Base-by-base conservation (phyloP, 2,113 vertebrate species). In the Ageneiosus marmoratus region DNA sequence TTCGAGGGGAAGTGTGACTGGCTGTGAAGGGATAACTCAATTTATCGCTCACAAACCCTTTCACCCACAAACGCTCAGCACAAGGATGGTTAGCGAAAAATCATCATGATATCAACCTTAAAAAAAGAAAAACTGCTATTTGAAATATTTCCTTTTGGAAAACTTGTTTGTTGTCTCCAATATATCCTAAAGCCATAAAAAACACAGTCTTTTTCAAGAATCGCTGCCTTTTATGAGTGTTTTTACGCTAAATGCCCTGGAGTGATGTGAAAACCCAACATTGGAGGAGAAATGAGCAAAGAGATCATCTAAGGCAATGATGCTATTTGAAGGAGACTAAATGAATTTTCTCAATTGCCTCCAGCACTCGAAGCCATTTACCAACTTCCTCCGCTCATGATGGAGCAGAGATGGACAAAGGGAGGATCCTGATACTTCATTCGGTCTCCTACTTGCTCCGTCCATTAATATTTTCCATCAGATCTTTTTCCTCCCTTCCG, bases 381-480 rank as follows among this genome's bases (percentile, higher is more conserved):
- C 51, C 41, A 62, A 48, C 48, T 67, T 58, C 44, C 51, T 74
- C 16, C 27, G 11, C 79, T 78, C 55, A 46, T 81, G 79, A 84
- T 87, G 79, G 79, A 84, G 79, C 41, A 69, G 34, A 11, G 75
- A 58, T 63, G 62, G 18, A n/a, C 6, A 8, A 44, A 58, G 44
- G 53, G 76, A 86, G 51, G 44, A 83, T 86, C 77, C 65, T 55
- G 73, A 62, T 55, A 79, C 83, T 79, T 83, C 60, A n/a, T 34
- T 75, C 22, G 7, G 41, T 62, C 70, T 51, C 44, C 8, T n/a
- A 0, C 90, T 91, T 88, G 89, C 90, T 86, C 85, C 88, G 85
- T 87, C 90, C 88, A 92, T 92, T 93, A 92, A 93, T 92, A 92
- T 92, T 93, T 94, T 93, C 93, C 93, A 92, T 91, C 86, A 80